Evolutionary conservation across 2,888 invertebrate species (phyloP).

Genomic region (Agrotis segetum): DNA sequence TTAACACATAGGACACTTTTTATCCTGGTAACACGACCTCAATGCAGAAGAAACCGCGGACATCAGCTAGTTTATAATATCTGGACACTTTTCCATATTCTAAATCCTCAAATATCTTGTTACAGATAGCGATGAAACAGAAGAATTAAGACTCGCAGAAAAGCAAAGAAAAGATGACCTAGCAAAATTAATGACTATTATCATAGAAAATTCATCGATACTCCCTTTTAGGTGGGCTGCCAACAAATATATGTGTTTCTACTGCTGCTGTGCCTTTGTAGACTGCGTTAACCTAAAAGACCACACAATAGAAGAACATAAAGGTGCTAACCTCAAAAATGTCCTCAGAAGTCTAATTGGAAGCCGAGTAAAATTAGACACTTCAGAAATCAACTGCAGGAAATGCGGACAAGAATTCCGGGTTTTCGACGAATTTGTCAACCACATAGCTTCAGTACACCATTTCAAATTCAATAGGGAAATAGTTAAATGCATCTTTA

Average conservation of each 20-base stretch:
- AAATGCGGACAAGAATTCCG: constrained; percentile 65
- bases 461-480: constrained; percentile 69
- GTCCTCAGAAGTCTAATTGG: constrained; percentile 65
- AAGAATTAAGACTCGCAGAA: constrained; percentile 45
- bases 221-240: constrained; percentile 76
- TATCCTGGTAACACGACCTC: too few relatives aligned
- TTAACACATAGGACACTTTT: too few relatives aligned
- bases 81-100: not conserved
- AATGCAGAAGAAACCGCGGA: too few relatives aligned
- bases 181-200: constrained; percentile 61
- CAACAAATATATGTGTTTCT: constrained; percentile 76
- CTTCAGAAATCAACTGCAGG: constrained; percentile 73
- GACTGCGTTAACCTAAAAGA: constrained; percentile 67
- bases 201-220: constrained; percentile 73
- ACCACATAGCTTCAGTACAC: constrained; percentile 68
- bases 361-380: constrained; percentile 73
- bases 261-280: constrained; percentile 71
- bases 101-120: constrained; percentile 48
- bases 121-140: constrained; percentile 55
- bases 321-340: constrained; percentile 67
- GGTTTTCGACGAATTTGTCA: constrained; percentile 68
- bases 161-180: constrained; percentile 67
- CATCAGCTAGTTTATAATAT: too few relatives aligned
- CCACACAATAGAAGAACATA: constrained; percentile 72
- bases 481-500: constrained; percentile 64